Conservation (phyloP, 2,888 invertebrate species). For the Caenorhabditis virilis region DNA sequence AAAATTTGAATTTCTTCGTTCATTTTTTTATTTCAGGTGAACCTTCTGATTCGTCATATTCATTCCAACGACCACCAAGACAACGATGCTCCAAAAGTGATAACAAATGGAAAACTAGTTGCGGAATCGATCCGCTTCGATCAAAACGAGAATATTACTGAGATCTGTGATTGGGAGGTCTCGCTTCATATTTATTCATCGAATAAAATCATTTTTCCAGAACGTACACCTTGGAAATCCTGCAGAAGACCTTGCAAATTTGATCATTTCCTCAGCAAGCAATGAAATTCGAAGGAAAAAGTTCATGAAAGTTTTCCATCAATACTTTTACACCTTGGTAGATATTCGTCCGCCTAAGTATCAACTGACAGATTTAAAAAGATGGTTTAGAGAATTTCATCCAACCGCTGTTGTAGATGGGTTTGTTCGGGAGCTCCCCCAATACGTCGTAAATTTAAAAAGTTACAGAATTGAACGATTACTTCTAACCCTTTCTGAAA, state of each 20-base stretch:
- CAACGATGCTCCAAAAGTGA: conserved; percentile 14
- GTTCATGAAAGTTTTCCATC: conserved; percentile 50
- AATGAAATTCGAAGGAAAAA: conserved; percentile 30
- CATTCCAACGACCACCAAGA: conserved; percentile 2
- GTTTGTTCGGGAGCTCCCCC: conserved; percentile 26
- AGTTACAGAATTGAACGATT: conserved; percentile 39
- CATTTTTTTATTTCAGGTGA: background rate
- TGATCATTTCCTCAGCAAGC: conserved; percentile 40
- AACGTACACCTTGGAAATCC: conserved; percentile 48
- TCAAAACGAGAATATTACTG: conserved; percentile 28
- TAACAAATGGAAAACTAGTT: conserved; percentile 42
- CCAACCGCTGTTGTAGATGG: conserved; percentile 37
- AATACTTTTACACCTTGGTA: conserved; percentile 52
- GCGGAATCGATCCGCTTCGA: conserved; percentile 28
- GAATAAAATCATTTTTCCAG: conserved; percentile 16
- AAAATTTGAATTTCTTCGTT: background rate
- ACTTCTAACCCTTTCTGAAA: conserved; percentile 18
- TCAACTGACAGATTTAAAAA: conserved; percentile 43
- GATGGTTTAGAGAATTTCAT: conserved; percentile 32
- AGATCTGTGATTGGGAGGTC: conserved; percentile 51
- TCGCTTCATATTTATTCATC: too few species aligned
- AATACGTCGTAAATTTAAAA: conserved; percentile 3
- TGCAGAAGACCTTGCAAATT: conserved; percentile 38
- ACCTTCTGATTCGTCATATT: conserved; percentile 2
- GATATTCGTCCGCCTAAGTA: conserved; percentile 47